A percentile compares a stretch with the other conserved stretches of the same genome.
These are phyloP conservation scores for Ictidomys tridecemlineatus DNA, from an alignment of 2,113 vertebrate species.

Conservation along the genomic window DNA sequence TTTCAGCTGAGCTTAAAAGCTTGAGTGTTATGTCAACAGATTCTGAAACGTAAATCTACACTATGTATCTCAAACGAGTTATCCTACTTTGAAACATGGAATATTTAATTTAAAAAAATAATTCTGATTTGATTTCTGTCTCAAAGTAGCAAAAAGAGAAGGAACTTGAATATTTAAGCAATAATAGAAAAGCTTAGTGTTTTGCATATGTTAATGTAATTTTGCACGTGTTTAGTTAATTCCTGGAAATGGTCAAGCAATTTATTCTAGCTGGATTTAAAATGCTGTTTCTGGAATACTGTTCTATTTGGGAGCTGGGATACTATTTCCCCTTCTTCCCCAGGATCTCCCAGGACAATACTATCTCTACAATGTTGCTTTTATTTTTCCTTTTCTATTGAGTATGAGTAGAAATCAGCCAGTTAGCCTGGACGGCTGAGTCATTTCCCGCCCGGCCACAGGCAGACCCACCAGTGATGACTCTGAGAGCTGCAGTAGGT, in stretches of 20 bases:
- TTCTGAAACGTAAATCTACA: neutral
- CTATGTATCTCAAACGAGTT: neutral
- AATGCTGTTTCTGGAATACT: neutral
- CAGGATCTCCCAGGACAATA: neutral
- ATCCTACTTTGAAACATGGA: neutral
- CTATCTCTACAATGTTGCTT: neutral
- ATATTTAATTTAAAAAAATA: constrained; percentile 29
- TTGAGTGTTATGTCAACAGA: neutral
- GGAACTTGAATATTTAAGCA: neutral
- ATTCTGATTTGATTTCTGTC: neutral
- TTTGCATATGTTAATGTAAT: neutral
- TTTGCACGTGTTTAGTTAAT: neutral
- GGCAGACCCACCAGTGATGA: neutral
- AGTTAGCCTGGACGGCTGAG: neutral
- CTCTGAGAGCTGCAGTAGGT: neutral
- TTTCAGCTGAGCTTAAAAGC: neutral
- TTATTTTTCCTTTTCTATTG: neutral
- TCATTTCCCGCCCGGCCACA: neutral
- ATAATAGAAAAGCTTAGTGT: neutral
- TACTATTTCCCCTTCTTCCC: neutral
- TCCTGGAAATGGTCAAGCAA: neutral
- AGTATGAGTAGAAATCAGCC: neutral
- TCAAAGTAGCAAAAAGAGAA: neutral
- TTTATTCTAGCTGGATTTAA: neutral
- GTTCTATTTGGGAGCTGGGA: neutral